Base-by-base conservation (phyloP, 37 sponge, comb jelly and placozoan genomes). In the Aphrocallistes beatrix region DNA sequence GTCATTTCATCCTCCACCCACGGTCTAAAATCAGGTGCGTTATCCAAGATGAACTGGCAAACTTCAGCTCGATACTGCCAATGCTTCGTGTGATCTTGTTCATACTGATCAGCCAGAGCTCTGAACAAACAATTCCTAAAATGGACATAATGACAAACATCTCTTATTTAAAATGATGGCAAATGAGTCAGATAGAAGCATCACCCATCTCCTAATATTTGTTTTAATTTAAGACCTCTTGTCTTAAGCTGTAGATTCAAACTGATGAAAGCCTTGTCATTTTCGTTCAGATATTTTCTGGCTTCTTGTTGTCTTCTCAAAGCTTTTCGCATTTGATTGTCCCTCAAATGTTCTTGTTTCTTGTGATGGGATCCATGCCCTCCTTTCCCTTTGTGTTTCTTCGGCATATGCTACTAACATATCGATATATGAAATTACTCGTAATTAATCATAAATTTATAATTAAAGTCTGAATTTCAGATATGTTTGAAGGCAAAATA, bases 101-200 rank as follows among this genome's bases (percentile, higher is more conserved):
- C 82, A 45, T 92, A 86, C 51, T 94, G 94, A 37, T 92, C 89
- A 37, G 89, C 85, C 50, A 94, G 87, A 17, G 94, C 92, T 16
- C 91, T 82, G 82, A 94, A 94, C n/a, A 94, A 84, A 83, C 92
- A 94, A 82, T 92, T 94, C 37, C 94, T 93, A 51, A 32, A 86
- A 19, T 10, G 36, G 16, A 37, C n/a, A 1, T 0, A 84, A 21
- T 9, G 23, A 37, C 36, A 8, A 37, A 30, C 40, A 36, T 37
- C 84, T 39, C 16, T 13, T 39, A 37, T 82, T 49, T 40, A 84
- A 17, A 47, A n/a, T 23, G n/a, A 39, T 40, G 37, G 60, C 30
- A 21, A 25, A 23, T n/a, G 36, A 32, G 38, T 28, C 28, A 81
- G 13, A 23, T 13, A 81, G 13, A 84, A 6, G 3, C 1, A 6